A percentile compares a stretch with the other conserved stretches of the same genome.
Conservation (phyloP, 2,113 vertebrate species). For the Prietella phreatophila region DNA sequence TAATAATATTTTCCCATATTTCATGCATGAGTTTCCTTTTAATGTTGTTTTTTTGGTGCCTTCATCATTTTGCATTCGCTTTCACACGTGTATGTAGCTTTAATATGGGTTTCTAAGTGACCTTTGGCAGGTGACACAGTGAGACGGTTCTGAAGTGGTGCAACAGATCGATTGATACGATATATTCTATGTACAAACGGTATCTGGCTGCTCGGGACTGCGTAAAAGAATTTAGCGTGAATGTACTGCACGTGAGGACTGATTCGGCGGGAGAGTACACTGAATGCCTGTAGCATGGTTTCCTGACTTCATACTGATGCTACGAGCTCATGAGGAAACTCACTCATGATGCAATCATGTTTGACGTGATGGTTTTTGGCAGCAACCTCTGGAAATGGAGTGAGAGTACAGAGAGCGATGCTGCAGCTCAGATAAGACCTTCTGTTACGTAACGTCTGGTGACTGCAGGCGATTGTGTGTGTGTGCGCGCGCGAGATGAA, state of each 20-base stretch:
- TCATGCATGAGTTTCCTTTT: neutral
- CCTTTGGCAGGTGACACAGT: neutral
- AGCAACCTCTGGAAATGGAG: neutral
- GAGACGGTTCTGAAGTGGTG: neutral
- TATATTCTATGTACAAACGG: neutral
- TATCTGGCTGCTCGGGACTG: neutral
- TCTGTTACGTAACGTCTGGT: slow-evolving; percentile 32
- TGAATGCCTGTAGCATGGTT: neutral
- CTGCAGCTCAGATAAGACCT: neutral
- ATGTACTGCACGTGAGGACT: neutral
- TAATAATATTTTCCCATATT: neutral
- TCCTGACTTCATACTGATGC: neutral
- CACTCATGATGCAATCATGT: neutral
- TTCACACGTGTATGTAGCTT: neutral
- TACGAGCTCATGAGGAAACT: neutral
- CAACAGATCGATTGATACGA: neutral
- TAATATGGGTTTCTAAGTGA: neutral
- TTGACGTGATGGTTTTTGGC: slow-evolving; percentile 23
- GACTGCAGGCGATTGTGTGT: slow-evolving; percentile 3
- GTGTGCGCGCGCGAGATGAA: neutral
- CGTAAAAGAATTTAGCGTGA: neutral
- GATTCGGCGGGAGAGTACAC: neutral
- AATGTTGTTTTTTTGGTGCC: neutral
- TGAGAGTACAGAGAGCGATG: neutral
- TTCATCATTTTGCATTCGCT: neutral